Conservation (phyloP, 2,797 vertebrate species). For the Syngnathus acus region DNA sequence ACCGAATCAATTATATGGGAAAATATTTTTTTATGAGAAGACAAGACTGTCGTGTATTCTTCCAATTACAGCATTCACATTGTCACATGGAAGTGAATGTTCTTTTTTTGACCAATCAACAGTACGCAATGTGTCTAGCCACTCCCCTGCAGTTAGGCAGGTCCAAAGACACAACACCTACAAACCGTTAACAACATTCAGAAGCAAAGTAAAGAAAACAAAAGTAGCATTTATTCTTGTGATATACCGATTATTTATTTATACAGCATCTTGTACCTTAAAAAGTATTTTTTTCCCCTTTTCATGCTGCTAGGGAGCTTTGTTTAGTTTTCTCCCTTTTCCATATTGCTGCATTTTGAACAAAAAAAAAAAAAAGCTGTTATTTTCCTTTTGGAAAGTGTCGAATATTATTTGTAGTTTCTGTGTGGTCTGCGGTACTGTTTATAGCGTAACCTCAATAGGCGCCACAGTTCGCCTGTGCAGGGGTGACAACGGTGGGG, state of each 20-base stretch:
- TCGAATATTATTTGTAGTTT: constrained; percentile 31
- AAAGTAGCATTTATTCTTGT: neutral
- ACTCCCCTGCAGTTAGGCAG: neutral
- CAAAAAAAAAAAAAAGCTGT: neutral
- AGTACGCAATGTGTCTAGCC: neutral
- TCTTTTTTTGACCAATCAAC: neutral
- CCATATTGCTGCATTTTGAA: neutral
- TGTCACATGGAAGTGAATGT: neutral
- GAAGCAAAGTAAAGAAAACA: too few species aligned
- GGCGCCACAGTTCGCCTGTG: constrained; percentile 45
- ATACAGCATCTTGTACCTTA: neutral
- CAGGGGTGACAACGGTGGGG: constrained; percentile 33
- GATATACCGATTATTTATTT: neutral
- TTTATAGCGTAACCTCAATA: constrained; percentile 50
- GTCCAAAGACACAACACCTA: too few species aligned
- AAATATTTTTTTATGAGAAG: neutral
- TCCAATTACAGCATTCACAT: too few species aligned
- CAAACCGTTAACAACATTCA: too few species aligned
- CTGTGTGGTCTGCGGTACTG: constrained; percentile 42
- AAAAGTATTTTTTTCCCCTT: constrained; percentile 10
- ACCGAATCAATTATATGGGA: neutral
- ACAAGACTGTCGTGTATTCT: neutral
- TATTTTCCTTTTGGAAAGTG: neutral
- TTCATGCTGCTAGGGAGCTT: neutral
- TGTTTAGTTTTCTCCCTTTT: neutral